A percentile compares a stretch with the other conserved stretches of the same genome.
Conservation (phyloP, 1,140 invertebrate species). For the Saccostrea cuccullata region DNA sequence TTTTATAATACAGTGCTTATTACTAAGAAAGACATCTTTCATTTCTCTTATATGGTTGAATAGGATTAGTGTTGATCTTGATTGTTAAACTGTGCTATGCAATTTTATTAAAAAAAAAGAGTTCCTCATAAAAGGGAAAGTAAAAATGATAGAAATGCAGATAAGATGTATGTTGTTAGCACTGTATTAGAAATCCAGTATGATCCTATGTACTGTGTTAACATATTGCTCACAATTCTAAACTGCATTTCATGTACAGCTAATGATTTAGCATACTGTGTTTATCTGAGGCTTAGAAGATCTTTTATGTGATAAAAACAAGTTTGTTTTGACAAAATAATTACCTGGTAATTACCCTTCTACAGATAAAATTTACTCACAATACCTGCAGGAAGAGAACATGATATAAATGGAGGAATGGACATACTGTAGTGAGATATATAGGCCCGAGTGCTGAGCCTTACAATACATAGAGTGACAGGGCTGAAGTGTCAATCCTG, state of each 20-base stretch:
- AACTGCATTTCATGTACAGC: background rate
- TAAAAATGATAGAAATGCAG: too few species aligned
- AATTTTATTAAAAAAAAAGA: too few species aligned
- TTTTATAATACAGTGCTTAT: too few species aligned
- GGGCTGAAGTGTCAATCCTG: background rate
- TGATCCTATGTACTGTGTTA: too few species aligned
- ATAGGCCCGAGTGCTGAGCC: too few species aligned
- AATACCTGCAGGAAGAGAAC: background rate
- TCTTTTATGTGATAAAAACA: background rate
- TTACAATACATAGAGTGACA: background rate
- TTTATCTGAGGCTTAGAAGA: background rate
- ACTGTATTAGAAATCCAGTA: too few species aligned
- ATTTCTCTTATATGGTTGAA: too few species aligned
- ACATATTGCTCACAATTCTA: background rate
- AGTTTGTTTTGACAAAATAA: conserved; percentile 21
- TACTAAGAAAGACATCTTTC: too few species aligned
- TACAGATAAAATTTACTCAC: background rate
- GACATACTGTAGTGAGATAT: background rate
- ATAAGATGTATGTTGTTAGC: too few species aligned
- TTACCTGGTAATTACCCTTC: conserved; percentile 4
- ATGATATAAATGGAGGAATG: background rate
- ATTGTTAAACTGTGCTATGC: too few species aligned
- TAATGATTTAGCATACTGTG: background rate
- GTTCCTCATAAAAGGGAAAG: too few species aligned
- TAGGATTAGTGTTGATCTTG: too few species aligned